phyloP scores from a whole-genome alignment of 2,113 vertebrate genomes.

The Passer domesticus region DNA sequence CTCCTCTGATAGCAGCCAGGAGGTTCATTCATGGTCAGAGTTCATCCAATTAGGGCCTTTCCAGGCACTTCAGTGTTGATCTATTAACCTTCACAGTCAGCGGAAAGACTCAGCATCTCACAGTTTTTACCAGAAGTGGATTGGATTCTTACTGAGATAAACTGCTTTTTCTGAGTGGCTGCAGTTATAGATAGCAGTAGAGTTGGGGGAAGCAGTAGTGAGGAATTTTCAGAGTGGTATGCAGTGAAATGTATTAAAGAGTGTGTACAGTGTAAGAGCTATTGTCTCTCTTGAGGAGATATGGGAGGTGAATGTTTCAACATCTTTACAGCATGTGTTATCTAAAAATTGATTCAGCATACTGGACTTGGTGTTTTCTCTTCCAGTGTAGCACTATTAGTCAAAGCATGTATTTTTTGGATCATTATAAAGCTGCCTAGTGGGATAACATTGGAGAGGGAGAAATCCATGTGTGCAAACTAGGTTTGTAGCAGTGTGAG shows the following conservation, averaged over 20 bases:
- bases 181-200: neutral
- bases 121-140: neutral
- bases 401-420: slow-evolving; percentile 55
- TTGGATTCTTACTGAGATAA: neutral
- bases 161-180: neutral
- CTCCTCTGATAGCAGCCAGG: neutral
- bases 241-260: neutral
- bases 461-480: slow-evolving; percentile 3
- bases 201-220: neutral
- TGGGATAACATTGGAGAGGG: slow-evolving; percentile 35
- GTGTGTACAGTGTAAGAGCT: accelerated
- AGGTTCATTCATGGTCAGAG: neutral
- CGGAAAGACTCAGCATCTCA: neutral
- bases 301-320: neutral
- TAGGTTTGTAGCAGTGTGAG: slow-evolving; percentile 7
- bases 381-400: neutral
- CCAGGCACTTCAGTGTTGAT: neutral
- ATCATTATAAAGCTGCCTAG: slow-evolving; percentile 60
- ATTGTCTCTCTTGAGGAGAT: neutral
- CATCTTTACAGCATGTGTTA: neutral
- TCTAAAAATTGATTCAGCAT: neutral
- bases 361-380: slow-evolving; percentile 10
- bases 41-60: neutral
- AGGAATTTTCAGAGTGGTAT: neutral
- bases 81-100: neutral